phyloP scores from a whole-genome alignment of 2,113 vertebrate genomes.

The Arizona elegans region DNA sequence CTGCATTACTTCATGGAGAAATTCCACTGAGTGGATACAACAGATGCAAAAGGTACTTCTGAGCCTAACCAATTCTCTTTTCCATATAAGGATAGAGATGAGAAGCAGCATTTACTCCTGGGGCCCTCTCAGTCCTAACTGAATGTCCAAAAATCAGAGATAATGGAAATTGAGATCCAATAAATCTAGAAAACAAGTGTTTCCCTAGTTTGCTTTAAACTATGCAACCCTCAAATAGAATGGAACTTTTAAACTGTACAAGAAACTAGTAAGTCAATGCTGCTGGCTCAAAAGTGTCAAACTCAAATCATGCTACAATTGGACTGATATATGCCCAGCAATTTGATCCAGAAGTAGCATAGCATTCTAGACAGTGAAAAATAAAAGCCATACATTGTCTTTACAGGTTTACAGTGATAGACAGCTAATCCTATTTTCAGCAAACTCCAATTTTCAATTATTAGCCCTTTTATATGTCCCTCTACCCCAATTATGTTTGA shows the following conservation, averaged over 20 bases:
- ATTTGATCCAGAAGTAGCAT: not conserved
- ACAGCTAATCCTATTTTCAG: not conserved
- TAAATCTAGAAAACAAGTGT: not conserved
- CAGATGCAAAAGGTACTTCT: not conserved
- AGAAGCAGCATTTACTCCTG: not conserved
- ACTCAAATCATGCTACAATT: not conserved
- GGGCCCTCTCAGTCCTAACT: not conserved
- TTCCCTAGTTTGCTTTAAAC: not conserved
- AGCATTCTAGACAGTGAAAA: not conserved
- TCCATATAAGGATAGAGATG: not conserved
- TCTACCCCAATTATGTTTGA: not conserved
- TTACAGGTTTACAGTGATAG: not conserved
- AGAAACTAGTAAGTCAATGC: not conserved
- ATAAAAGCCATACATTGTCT: not conserved
- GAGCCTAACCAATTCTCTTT: not conserved
- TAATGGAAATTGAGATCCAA: not conserved
- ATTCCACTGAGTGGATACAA: not conserved
- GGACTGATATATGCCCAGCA: not conserved
- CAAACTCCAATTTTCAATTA: not conserved
- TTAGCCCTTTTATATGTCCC: not conserved
- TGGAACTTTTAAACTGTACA: not conserved
- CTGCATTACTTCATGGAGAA: not conserved
- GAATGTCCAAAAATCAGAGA: not conserved
- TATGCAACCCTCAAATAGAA: not conserved
- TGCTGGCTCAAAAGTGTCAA: not conserved